Conservation (phyloP, 2,113 vertebrate species). For the Erythrolamprus reginae region DNA sequence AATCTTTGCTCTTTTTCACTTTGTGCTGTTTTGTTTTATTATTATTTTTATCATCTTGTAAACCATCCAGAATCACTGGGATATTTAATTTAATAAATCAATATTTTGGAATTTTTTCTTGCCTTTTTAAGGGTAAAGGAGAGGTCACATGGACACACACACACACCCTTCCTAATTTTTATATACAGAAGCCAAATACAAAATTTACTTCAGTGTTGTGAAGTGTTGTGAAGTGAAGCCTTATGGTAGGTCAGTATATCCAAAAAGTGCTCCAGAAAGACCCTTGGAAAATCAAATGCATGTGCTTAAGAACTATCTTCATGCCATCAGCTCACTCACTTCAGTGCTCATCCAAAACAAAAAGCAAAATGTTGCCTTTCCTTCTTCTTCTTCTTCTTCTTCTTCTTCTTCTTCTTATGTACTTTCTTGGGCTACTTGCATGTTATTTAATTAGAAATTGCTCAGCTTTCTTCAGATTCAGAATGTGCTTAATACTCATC, state of each 20-base stretch:
- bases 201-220: background rate
- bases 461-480: background rate
- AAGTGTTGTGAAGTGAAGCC: background rate
- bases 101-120: background rate
- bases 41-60: background rate
- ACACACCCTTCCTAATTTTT: background rate
- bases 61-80: background rate
- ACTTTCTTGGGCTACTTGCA: background rate
- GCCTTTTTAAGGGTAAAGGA: background rate
- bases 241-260: background rate
- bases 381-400: no score
- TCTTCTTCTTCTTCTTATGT: background rate
- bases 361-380: background rate
- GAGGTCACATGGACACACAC: background rate
- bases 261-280: background rate
- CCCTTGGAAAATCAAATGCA: background rate
- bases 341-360: background rate
- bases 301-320: background rate
- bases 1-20: background rate
- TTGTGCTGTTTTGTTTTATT: background rate
- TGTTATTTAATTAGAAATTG: background rate
- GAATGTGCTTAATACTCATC: background rate
- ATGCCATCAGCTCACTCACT: background rate
- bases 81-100: background rate
- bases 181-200: background rate